Evolutionary conservation across 2,113 vertebrate genomes (phyloP), one percentile per base, ranked within the genome.

Genomic region (Sarotherodon lohbergeri): DNA sequence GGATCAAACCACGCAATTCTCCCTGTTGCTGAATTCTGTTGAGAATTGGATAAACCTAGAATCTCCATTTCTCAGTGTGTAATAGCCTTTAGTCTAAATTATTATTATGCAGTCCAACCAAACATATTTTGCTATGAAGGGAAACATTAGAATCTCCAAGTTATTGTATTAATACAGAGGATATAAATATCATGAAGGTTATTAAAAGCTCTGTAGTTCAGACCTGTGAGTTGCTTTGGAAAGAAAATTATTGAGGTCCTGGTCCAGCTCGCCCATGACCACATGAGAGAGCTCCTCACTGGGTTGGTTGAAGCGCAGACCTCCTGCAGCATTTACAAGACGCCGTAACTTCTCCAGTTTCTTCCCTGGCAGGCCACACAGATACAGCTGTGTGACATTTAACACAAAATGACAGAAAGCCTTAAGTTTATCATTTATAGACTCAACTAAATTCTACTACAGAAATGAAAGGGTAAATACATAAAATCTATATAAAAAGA

Each of bases 261-360:
- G 94, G 83, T 96, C 97, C 85, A 94, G 90, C 24, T 99, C 98
- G 83, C 97, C 98, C 94, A 98, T 96, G 81, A 99, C 97, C 63
- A 99, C 96, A 78, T 99, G 98, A 68, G 98, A 98, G 86, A 99
- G 97, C 46, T 99, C 98, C 93, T 98, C 98, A 81, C 97, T 97
- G 79, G 97, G 97, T 10, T 99, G 98, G 95, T 98, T 98, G 94
- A 99, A 99, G 82, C 97, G 97, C 91, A 99, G 94, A 39, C 98
- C 98, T 85, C 98, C 99, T 43, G 97, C 97, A 0, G 90, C 93
- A 91, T 98, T 99, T 82, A 99, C 97, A 61, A 99, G 97, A 17
- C 96, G 96, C 66, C 98, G 96, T 87, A 99, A 93, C 89, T 99
- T 99, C 93, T 99, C 98, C 91, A 98, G 59, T 86, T 97, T 98